A percentile compares a stretch with the other conserved stretches of the same genome.
These are phyloP conservation scores for Temnothorax nylanderi DNA, from an alignment of 1,140 invertebrate species.

Conservation along the genomic window DNA sequence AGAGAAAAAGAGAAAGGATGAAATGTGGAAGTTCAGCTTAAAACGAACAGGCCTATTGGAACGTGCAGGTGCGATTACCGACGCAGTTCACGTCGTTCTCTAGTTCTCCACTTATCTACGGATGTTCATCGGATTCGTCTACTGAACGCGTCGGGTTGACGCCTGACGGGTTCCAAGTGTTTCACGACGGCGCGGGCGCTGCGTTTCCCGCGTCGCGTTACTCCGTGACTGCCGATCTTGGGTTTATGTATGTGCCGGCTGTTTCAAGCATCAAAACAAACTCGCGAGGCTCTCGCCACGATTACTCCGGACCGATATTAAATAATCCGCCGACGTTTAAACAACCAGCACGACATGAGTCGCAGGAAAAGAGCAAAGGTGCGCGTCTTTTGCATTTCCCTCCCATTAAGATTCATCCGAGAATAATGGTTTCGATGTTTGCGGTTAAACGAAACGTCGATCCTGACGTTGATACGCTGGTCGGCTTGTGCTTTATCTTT, in stretches of 20 bases:
- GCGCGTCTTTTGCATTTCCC: slow-evolving; percentile 37
- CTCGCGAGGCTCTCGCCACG: slow-evolving; percentile 25
- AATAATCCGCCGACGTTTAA: background rate
- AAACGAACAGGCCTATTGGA: too few species aligned
- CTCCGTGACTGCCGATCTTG: slow-evolving; percentile 15
- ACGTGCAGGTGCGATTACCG: background rate
- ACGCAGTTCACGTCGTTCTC: background rate
- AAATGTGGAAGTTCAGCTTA: too few species aligned
- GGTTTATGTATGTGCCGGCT: slow-evolving; percentile 71
- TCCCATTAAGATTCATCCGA: background rate
- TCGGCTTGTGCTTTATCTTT: background rate
- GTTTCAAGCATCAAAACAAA: slow-evolving; percentile 82
- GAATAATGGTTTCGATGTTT: background rate
- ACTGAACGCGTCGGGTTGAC: too few species aligned
- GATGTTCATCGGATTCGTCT: background rate
- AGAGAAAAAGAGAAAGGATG: too few species aligned
- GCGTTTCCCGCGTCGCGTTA: slow-evolving; percentile 17
- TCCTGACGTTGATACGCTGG: background rate
- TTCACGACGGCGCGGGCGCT: background rate
- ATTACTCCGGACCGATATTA: background rate
- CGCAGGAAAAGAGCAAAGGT: slow-evolving; percentile 89
- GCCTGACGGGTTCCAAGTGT: too few species aligned
- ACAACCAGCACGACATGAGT: slow-evolving; percentile 86
- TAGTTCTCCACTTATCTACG: background rate
- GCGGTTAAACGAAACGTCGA: background rate